Evolutionary conservation across 2,888 invertebrate genomes (phyloP), one percentile per base, ranked within the genome.

Genomic region (Entomobrya multifasciata): DNA sequence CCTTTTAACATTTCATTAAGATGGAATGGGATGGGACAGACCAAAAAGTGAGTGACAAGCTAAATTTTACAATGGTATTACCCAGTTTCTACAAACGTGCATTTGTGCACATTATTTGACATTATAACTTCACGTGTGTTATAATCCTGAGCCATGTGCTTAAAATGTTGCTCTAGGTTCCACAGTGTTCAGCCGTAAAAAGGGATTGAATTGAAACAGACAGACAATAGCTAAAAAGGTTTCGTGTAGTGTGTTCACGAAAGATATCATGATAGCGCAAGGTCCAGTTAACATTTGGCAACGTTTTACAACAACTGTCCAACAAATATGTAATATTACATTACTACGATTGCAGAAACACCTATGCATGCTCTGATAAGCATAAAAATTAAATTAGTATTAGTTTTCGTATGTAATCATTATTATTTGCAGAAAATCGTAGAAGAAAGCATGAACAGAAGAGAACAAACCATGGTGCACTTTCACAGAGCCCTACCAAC

Each of bases 201-300:
- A n/a, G n/a, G n/a, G n/a, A n/a, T n/a, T n/a, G 62, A 30, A 62
- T 62, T n/a, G n/a, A n/a, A n/a, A n/a, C n/a, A n/a, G n/a, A n/a
- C 8, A 8, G 36, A 36, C 5, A 36, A 36, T 6, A 36, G 8
- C 36, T 4, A 6, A 6, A 36, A 36, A 4, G 8, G 36, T 20
- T 67, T 13, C 36, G 5, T n/a, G n/a, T 0, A 11, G 65, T 47
- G 22, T 70, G 70, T 47, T 47, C 44, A 49, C 22, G 36, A n/a
- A 47, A 67, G 72, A 72, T 72, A 41, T 41, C 22, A 41, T 25
- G 41, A 30, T n/a, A 36, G 5, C 36, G 52, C 83, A 83, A 76
- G 83, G 83, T 77, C 76, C 76, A 77, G 76, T 83, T 83, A 62
- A 65, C 83, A 76, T 83, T 83, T 83, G 83, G 83, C 83, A 83